Evolutionary conservation across 1,140 invertebrate species (phyloP).

Genomic region (Eumeta japonica): DNA sequence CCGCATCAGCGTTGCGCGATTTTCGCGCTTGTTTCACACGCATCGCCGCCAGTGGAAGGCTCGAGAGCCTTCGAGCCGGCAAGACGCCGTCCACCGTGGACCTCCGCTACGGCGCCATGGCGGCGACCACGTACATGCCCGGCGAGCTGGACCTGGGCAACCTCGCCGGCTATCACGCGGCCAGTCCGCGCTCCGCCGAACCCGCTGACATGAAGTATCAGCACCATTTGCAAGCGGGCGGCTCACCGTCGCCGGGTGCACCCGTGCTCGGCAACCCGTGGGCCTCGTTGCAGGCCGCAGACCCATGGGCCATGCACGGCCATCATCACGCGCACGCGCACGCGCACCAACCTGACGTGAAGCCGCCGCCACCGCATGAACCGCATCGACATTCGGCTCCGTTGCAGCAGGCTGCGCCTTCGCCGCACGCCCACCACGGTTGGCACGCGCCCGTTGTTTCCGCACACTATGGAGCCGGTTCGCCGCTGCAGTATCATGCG

Average conservation of each 20-base stretch:
- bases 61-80: conserved; percentile 62
- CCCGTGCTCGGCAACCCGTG: conserved; percentile 78
- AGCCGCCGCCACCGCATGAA: conserved; percentile 61
- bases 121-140: conserved; percentile 81
- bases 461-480: conserved; percentile 79
- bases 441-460: conserved; percentile 85
- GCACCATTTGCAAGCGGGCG: conserved; percentile 75
- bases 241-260: conserved; percentile 67
- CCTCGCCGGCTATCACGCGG: conserved; percentile 72
- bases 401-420: conserved; percentile 50
- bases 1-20: conserved; percentile 56
- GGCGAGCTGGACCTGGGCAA: conserved; percentile 76
- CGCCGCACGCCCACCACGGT: conserved; percentile 69
- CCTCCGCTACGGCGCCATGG: conserved; percentile 70
- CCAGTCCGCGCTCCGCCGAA: conserved; percentile 76
- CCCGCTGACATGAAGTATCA: conserved; percentile 93
- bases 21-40: conserved; percentile 46
- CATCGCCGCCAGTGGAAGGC: conserved; percentile 46
- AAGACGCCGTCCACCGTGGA: conserved; percentile 64
- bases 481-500: conserved; percentile 79
- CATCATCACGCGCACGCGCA: conserved; percentile 66
- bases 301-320: conserved; percentile 78
- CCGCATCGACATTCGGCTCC: conserved; percentile 62
- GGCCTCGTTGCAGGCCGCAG: conserved; percentile 76
- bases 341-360: conserved; percentile 66